Evolutionary conservation across 2,113 vertebrate genomes (phyloP).

Genomic region (Nesogale talazaci): DNA sequence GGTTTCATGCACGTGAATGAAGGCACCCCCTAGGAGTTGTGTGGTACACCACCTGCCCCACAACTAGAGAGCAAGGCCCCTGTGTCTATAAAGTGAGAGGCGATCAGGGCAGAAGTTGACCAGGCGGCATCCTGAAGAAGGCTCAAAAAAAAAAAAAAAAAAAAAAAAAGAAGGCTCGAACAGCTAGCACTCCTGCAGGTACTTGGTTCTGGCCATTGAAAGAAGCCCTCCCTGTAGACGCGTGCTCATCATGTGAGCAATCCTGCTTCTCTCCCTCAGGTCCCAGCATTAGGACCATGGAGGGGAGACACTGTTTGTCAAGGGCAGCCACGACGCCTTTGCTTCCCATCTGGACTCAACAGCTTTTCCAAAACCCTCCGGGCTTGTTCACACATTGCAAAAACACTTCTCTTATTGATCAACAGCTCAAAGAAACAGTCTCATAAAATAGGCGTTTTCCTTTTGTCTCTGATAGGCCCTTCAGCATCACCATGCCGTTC

Average conservation of each 20-base stretch:
- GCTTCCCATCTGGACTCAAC: constrained; percentile 61
- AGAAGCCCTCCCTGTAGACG: neutral
- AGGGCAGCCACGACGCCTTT: constrained; percentile 32
- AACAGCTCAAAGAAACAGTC: constrained; percentile 10
- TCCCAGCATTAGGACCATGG: neutral
- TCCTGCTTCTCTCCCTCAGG: constrained; percentile 23
- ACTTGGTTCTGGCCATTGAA: neutral
- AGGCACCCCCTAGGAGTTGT: neutral
- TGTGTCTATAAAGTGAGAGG: neutral
- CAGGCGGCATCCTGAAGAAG: neutral
- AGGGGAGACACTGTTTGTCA: constrained; percentile 53
- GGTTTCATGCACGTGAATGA: neutral
- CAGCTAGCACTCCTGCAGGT: fast-evolving
- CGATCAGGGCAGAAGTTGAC: neutral
- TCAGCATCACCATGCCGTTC: constrained; percentile 98
- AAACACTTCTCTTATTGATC: constrained; percentile 52
- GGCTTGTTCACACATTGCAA: constrained; percentile 25
- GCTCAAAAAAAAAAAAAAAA: too few relatives aligned
- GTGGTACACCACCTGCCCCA: too few relatives aligned
- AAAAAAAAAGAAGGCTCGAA: too few relatives aligned
- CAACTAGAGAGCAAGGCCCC: neutral
- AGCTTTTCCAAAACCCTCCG: constrained; percentile 49
- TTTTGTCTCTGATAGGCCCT: constrained; percentile 89
- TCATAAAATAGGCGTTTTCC: constrained; percentile 54
- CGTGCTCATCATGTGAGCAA: neutral